Conservation (phyloP, 1,140 invertebrate genomes). For the Proales similis region DNA sequence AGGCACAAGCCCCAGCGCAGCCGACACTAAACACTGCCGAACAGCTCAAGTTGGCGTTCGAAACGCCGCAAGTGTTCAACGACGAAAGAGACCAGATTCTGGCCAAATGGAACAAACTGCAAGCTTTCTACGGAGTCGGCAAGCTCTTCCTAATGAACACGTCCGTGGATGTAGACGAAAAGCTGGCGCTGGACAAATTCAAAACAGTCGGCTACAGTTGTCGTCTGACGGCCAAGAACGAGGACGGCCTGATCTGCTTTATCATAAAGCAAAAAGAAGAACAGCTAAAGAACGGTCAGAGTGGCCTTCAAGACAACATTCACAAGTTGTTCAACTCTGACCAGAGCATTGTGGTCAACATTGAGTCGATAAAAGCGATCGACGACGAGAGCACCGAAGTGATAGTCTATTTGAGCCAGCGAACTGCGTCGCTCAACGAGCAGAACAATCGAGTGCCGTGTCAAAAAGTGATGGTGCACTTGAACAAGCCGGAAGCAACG, state of each 20-base stretch:
- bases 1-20: constrained; percentile 58
- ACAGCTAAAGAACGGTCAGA: constrained; percentile 67
- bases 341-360: constrained; percentile 67
- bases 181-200: constrained; percentile 29
- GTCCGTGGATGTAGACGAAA: constrained; percentile 16
- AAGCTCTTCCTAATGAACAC: constrained; percentile 53
- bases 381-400: constrained; percentile 61
- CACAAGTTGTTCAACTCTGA: constrained; percentile 54
- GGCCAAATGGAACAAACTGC: constrained; percentile 84
- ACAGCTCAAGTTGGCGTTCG: constrained; percentile 59
- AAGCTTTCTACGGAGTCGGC: constrained; percentile 82
- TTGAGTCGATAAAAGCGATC: constrained; percentile 67
- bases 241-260: constrained; percentile 74
- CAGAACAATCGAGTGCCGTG: constrained; percentile 25
- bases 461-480: constrained; percentile 25
- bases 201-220: constrained; percentile 75
- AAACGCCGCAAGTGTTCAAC: constrained; percentile 75
- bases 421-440: neutral
- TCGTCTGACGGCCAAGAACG: constrained; percentile 71
- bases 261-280: constrained; percentile 70
- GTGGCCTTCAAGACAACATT: constrained; percentile 64
- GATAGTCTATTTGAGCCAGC: constrained; percentile 22
- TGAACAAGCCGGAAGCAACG: constrained; percentile 60
- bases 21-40: constrained; percentile 22
- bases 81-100: constrained; percentile 84